These are phyloP conservation scores for Crotalus adamanteus DNA, from an alignment of 2,797 vertebrate genomes.

Conservation along the genomic window DNA sequence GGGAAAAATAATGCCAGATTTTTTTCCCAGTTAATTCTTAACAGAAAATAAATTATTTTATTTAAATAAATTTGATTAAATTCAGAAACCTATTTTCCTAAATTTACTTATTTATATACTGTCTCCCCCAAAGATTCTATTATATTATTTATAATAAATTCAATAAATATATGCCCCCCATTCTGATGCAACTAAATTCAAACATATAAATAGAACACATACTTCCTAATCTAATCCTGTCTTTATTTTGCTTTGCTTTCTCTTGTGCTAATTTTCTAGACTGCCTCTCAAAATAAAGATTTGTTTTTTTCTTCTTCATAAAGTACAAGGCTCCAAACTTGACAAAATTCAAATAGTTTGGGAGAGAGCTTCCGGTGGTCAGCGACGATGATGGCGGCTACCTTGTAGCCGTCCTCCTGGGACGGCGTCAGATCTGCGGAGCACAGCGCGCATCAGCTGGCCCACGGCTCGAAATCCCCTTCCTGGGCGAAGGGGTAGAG, in stretches of 20 bases:
- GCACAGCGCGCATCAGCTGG: too few relatives aligned
- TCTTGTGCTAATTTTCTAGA: not conserved
- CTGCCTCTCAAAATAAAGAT: not conserved
- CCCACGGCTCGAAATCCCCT: too few relatives aligned
- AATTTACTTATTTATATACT: not conserved
- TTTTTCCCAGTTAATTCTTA: not conserved
- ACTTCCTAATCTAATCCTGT: not conserved
- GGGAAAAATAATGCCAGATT: not conserved
- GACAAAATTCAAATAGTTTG: not conserved
- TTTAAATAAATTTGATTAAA: not conserved
- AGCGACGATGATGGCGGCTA: too few relatives aligned
- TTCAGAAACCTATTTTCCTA: not conserved
- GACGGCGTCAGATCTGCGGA: too few relatives aligned
- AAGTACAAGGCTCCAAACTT: not conserved
- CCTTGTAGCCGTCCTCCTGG: too few relatives aligned
- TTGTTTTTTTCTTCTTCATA: not conserved
- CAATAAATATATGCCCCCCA: not conserved
- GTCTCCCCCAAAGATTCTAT: not conserved
- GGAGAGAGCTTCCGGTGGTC: too few relatives aligned
- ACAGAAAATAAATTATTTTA: not conserved
- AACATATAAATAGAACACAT: not conserved
- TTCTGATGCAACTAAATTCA: not conserved
- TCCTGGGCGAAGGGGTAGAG: too few relatives aligned
- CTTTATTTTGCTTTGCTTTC: not conserved
- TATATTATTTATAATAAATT: not conserved